phyloP scores from a whole-genome alignment of 1,140 invertebrate species.

The Cephus cinctus region DNA sequence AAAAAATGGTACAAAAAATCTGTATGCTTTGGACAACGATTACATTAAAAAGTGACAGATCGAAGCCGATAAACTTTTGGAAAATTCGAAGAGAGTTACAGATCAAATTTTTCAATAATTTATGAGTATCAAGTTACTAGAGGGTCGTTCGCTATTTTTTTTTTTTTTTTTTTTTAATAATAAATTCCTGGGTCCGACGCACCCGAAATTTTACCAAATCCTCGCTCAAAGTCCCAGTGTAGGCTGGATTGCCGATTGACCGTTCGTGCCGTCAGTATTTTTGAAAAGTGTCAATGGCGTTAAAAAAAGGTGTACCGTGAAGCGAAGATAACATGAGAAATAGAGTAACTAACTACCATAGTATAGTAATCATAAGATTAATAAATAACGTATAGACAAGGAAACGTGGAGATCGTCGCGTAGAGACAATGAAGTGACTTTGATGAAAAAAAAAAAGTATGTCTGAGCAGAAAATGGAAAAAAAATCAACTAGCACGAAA shows the following conservation, averaged over 20 bases:
- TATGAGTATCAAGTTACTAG: too few relatives aligned
- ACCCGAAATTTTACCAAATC: too few relatives aligned
- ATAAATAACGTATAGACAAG: conserved; percentile 19
- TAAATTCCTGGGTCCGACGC: too few relatives aligned
- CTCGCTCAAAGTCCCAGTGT: too few relatives aligned
- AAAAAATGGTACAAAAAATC: neutral
- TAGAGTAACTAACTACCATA: conserved; percentile 45
- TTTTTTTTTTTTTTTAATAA: neutral
- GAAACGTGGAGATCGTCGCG: neutral
- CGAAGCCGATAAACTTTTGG: too few relatives aligned
- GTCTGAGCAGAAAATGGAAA: neutral
- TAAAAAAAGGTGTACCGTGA: neutral
- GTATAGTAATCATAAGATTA: conserved; percentile 34
- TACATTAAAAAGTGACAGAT: too few relatives aligned
- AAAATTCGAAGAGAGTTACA: too few relatives aligned
- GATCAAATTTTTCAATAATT: too few relatives aligned
- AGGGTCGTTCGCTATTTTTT: neutral
- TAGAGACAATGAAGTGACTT: conserved; percentile 12
- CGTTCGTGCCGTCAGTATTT: too few relatives aligned
- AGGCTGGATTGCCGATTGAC: too few relatives aligned
- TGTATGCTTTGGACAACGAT: neutral
- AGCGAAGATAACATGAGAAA: conserved; percentile 28
- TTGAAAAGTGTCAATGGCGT: neutral
- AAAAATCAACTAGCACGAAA: conserved; percentile 3
- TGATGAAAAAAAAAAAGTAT: conserved; percentile 13